Evolutionary conservation across 2,888 invertebrate genomes (phyloP).

Genomic region (Meiosimyza platycephala): DNA sequence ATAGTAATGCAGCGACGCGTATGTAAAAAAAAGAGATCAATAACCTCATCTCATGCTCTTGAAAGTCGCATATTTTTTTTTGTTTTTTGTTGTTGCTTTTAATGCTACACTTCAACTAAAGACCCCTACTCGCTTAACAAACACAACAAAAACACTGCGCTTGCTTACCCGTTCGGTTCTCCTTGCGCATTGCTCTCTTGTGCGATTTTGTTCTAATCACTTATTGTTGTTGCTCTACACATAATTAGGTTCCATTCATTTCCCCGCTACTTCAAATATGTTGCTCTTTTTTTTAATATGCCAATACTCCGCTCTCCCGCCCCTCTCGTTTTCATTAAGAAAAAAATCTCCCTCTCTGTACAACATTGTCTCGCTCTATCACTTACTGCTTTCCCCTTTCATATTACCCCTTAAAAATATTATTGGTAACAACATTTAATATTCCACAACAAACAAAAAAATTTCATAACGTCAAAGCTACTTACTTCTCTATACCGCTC

Average conservation of each 20-base stretch:
- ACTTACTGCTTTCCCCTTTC: neutral
- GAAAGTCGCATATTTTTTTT: conserved; percentile 9
- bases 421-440: neutral
- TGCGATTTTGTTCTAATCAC: too few relatives aligned
- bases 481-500: too few relatives aligned
- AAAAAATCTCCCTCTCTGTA: neutral
- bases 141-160: neutral
- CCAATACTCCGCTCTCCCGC: conserved; percentile 20
- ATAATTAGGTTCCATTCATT: conserved; percentile 12
- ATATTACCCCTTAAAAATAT: neutral
- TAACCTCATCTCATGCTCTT: conserved; percentile 34
- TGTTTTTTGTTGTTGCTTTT: neutral
- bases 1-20: conserved; percentile 11
- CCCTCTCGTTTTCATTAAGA: conserved; percentile 7
- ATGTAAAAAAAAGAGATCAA: conserved; percentile 28
- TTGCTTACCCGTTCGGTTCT: neutral
- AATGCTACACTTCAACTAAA: neutral
- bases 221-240: neutral
- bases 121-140: neutral
- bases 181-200: conserved; percentile 4
- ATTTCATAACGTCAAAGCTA: neutral
- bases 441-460: conserved; percentile 1
- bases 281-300: conserved; percentile 36
- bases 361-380: conserved; percentile 18
- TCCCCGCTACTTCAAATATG: conserved; percentile 37